phyloP scores from a whole-genome alignment of 1,140 invertebrate genomes.

The Trichoplusia ni region DNA sequence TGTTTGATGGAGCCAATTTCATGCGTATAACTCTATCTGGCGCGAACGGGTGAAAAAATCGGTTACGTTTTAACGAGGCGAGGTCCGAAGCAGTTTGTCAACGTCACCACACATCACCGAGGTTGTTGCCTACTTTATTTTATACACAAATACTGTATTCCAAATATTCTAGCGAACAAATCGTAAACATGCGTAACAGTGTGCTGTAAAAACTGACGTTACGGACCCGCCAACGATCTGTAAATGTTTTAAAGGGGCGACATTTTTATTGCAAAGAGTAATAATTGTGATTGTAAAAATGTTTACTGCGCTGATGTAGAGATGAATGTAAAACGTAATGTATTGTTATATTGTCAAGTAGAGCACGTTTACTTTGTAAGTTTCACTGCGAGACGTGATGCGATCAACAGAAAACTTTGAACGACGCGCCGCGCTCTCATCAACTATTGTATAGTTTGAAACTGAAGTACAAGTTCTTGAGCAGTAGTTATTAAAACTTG shows the following conservation, averaged over 20 bases:
- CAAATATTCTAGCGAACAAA: not conserved
- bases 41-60: constrained; percentile 3
- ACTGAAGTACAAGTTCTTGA: too few relatives aligned
- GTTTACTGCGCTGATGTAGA: too few relatives aligned
- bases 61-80: constrained; percentile 9
- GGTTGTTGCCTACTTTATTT: not conserved
- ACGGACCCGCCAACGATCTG: not conserved
- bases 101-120: constrained; percentile 5
- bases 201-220: not conserved
- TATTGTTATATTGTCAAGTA: too few relatives aligned
- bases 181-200: not conserved
- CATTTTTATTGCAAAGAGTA: not conserved
- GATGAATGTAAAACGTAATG: too few relatives aligned
- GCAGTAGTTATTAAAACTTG: too few relatives aligned
- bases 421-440: too few relatives aligned
- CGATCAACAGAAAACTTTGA: too few relatives aligned
- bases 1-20: not conserved
- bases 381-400: too few relatives aligned
- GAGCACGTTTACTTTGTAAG: too few relatives aligned
- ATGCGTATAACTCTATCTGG: not conserved
- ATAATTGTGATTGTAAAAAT: not conserved
- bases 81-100: constrained; percentile 7
- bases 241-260: not conserved
- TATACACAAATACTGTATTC: not conserved
- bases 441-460: too few relatives aligned